Evolutionary conservation across 2,113 vertebrate species (phyloP).

Genomic region (Ptilonorhynchus violaceus): DNA sequence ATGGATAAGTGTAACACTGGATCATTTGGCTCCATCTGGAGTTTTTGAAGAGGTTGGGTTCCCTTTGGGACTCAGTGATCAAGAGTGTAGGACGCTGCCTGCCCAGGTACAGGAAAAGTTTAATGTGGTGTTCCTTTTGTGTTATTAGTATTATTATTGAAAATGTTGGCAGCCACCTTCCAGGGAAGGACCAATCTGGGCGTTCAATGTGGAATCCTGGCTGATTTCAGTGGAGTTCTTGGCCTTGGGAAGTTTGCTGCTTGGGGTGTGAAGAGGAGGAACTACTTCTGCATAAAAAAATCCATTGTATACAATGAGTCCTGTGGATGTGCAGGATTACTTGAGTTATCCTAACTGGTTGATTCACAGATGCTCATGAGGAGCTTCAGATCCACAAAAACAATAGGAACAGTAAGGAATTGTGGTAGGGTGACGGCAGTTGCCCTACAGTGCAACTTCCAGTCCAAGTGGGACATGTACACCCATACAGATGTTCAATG

Average conservation of each 20-base stretch:
- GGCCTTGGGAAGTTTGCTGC: not conserved
- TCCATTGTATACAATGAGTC: not conserved
- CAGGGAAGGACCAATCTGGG: not conserved
- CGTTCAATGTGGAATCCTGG: not conserved
- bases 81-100: not conserved
- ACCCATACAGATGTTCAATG: accelerated
- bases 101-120: not conserved
- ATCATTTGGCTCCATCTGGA: not conserved
- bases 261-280: not conserved
- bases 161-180: not conserved
- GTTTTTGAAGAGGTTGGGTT: not conserved
- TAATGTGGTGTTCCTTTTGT: not conserved
- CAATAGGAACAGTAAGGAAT: not conserved
- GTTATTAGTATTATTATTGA: not conserved
- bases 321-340: not conserved
- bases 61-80: not conserved
- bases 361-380: not conserved
- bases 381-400: not conserved
- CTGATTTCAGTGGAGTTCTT: not conserved
- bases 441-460: not conserved
- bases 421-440: not conserved
- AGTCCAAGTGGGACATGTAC: not conserved
- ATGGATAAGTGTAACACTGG: accelerated
- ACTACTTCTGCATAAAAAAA: not conserved
- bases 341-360: not conserved